These are phyloP conservation scores for Standfussiana lucernea DNA, from an alignment of 2,888 invertebrate species.

Conservation along the genomic window DNA sequence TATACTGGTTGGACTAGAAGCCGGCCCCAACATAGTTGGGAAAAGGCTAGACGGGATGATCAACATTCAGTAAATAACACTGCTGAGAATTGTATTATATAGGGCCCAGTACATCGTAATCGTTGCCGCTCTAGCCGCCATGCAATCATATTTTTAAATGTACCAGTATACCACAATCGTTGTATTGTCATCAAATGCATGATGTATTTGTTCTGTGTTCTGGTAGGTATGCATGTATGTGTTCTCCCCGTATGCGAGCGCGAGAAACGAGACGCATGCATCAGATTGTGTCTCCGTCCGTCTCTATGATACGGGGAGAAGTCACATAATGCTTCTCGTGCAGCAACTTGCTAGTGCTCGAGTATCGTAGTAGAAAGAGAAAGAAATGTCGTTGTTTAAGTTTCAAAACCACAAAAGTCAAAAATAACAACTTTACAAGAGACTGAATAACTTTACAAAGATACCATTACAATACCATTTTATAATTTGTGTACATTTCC, in stretches of 20 bases:
- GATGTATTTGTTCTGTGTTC: conserved; percentile 13
- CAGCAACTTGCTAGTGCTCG: neutral
- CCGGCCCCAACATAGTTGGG: too few relatives aligned
- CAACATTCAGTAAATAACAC: neutral
- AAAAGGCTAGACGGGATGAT: neutral
- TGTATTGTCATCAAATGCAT: conserved; percentile 17
- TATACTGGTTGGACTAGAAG: too few relatives aligned
- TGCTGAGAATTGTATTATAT: neutral
- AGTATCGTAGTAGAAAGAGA: neutral
- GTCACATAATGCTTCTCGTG: neutral
- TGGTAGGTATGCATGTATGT: neutral
- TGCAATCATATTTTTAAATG: neutral
- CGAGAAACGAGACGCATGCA: neutral
- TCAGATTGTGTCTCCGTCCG: conserved; percentile 5
- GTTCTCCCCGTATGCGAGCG: neutral
- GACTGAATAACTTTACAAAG: neutral
- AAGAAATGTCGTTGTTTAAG: neutral
- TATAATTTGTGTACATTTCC: neutral
- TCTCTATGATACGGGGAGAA: neutral
- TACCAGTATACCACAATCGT: neutral
- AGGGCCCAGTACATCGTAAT: neutral
- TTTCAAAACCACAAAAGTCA: neutral
- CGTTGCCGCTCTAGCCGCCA: neutral
- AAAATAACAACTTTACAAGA: neutral
- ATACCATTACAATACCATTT: neutral